Evolutionary conservation across 2,113 vertebrate species (phyloP), one percentile per base, ranked within the genome.

Genomic region (Dryoscopus gambensis): DNA sequence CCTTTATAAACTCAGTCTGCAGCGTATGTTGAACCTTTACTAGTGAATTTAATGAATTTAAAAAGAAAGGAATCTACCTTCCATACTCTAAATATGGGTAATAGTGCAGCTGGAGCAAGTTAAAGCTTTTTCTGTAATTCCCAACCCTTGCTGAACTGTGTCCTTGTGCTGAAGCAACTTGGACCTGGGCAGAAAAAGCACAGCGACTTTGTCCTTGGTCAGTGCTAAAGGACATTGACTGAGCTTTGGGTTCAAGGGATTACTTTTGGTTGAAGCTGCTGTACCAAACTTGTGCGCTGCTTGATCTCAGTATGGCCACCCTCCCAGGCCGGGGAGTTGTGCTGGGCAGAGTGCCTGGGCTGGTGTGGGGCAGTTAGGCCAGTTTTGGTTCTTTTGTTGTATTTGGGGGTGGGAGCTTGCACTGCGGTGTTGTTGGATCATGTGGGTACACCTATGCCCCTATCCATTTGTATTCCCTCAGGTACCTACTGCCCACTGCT

Each of bases 191-290:
- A 57, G 64, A 22, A 73, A 35, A 30, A 74, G 30, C 44, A 19
- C n/a, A 13, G 21, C 0, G 2, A 28, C 22, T 81, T 86, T 47
- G 64, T 17, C 39, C 37, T 35, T 63, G 40, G 40, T 39, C 11
- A 31, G 7, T 10, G 22, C 57, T 10, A 15, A 13, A 17, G 27
- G 24, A 4, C 2, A 1, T n/a, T 17, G 22, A 7, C 4, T 24
- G 60, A 59, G 35, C 57, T 70, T 57, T 22, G 56, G 21, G 12
- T 55, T 70, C 21, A 24, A 59, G 27, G 12, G 18, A 18, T 50
- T 0, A 0, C 4, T 74, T 57, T 30, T 37, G 35, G 35, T 9
- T 0, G 2, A 71, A 71, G 62, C 47, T 39, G 39, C 50, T 14
- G 1, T 21, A 3, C 42, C 46, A 7, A 42, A 50, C 21, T 27